Evolutionary conservation across 2,888 invertebrate species (phyloP), one percentile per base, ranked within the genome.

Genomic region (Hartigia nigra): DNA sequence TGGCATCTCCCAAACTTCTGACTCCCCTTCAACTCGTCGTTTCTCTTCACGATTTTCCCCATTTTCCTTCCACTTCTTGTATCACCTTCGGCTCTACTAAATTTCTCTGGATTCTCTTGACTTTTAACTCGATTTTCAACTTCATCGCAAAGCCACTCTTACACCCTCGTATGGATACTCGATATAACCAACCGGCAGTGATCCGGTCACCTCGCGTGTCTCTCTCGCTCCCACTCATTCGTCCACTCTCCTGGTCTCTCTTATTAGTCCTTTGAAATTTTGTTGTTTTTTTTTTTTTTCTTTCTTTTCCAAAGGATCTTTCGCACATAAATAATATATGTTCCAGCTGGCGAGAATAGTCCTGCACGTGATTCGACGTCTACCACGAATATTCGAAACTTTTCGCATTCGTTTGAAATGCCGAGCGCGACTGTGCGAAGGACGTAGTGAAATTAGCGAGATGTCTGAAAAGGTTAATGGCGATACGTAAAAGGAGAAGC

Each of bases 51-150:
- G 4, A 23, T 78, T 31, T 31, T 74, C 69, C 75, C 69, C 37
- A 37, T 12, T 69, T 39, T 74, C 74, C 36, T 69, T 80, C 76
- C 69, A 39, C 76, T 55, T 74, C 74, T 32, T 23, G 9, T 23
- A 23, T 23, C 39, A 55, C 39, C 39, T 55, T 5, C 55, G 23
- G 14, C 9, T 55, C 55, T 23, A 23, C 23, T 55, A 5, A 55
- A 23, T 55, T 55, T 55, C 39, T 55, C 39, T 14, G 23, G 5
- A 55, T 23, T 77, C 31, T 32, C 74, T 12, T 55, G 74, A 36
- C 76, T 79, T 79, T 79, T 76, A 79, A 76, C 76, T 79, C 78
- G 69, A 79, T 79, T 74, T 55, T 31, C 35, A 79, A 79, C 76
- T 79, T 79, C 76, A 74, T 76, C 78, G 74, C 76, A 76, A 39